Evolutionary conservation across 1,140 invertebrate genomes (phyloP).

Genomic region (Drosophila parabipectinata): DNA sequence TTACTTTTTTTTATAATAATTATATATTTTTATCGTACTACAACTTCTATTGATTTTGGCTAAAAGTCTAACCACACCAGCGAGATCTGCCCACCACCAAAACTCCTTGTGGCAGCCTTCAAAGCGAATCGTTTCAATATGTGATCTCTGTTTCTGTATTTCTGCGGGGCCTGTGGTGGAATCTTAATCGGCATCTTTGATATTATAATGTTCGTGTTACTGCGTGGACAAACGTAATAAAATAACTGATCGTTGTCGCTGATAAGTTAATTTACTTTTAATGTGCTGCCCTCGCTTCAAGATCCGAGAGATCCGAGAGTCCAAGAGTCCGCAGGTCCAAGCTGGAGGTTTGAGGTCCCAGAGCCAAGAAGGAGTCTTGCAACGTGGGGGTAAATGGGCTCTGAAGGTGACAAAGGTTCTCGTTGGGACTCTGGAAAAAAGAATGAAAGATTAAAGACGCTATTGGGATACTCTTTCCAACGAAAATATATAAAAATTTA

Average conservation of each 20-base stretch:
- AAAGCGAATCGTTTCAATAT: constrained; percentile 5
- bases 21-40: neutral
- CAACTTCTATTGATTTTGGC: no score
- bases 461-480: constrained; percentile 8
- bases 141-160: constrained; percentile 14
- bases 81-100: neutral
- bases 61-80: no score
- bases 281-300: constrained; percentile 70
- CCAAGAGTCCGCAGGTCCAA: constrained; percentile 5
- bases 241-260: constrained; percentile 84
- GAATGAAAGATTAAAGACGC: neutral
- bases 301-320: neutral
- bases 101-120: constrained; percentile 1
- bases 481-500: neutral
- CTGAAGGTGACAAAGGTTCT: constrained; percentile 76
- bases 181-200: constrained; percentile 83
- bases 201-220: constrained; percentile 84
- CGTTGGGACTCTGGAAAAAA: constrained; percentile 12
- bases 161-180: constrained; percentile 31
- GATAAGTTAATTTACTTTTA: constrained; percentile 84
- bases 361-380: constrained; percentile 3
- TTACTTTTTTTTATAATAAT: neutral
- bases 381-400: constrained; percentile 72
- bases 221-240: constrained; percentile 84
- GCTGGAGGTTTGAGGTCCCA: constrained; percentile 1